A percentile compares a stretch with the other conserved stretches of the same genome.
Evolutionary conservation across 2,888 invertebrate species (phyloP).

Genomic region (Rhorus exstirpatorius): DNA sequence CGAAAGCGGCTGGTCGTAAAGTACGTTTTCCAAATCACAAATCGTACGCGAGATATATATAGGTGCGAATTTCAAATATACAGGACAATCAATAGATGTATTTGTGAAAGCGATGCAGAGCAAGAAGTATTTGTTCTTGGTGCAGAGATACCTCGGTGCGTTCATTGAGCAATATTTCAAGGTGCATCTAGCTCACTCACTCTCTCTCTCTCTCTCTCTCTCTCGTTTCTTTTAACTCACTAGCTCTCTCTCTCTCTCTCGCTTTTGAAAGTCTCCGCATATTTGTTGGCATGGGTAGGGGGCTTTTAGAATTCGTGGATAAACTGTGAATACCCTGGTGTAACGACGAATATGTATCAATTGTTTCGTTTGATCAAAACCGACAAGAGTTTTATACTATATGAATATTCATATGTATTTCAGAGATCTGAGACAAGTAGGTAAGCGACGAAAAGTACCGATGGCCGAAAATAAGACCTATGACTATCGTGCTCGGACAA

Average conservation of each 20-base stretch:
- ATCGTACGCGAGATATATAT: constrained; percentile 45
- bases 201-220: constrained; percentile 14
- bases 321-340: constrained; percentile 8
- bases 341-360: constrained; percentile 42
- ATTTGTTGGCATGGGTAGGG: too few relatives aligned
- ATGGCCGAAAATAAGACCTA: not conserved
- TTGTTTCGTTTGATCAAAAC: constrained; percentile 4
- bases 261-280: not conserved
- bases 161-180: constrained; percentile 63
- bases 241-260: constrained; percentile 12
- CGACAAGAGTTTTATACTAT: too few relatives aligned
- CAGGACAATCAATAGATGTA: constrained; percentile 43
- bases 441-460: not conserved
- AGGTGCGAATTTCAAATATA: constrained; percentile 29
- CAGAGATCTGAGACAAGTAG: too few relatives aligned
- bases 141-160: constrained; percentile 12
- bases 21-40: constrained; percentile 57
- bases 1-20: constrained; percentile 59
- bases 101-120: constrained; percentile 49
- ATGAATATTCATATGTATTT: too few relatives aligned
- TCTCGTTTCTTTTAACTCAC: not conserved
- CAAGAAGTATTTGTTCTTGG: constrained; percentile 38
- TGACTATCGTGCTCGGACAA: too few relatives aligned
- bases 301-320: constrained; percentile 22
- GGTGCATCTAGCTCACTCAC: constrained; percentile 38